Evolutionary conservation across 2,888 invertebrate genomes (phyloP), one percentile per base, ranked within the genome.

Genomic region (Dendrolimus pini): DNA sequence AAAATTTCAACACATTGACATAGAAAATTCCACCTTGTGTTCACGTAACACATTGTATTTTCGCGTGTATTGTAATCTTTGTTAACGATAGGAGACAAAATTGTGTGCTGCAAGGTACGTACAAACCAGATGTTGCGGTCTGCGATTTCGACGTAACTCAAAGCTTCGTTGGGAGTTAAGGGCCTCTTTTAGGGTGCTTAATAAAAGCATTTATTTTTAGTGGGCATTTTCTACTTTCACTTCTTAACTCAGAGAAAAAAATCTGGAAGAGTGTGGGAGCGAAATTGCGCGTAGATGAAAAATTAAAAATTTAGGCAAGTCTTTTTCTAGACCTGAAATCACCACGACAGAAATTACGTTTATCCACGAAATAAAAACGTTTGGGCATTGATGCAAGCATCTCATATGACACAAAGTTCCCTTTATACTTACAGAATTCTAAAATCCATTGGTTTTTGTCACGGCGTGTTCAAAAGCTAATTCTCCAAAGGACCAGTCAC

Each of bases 61-160:
- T 71, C 52, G 55, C 41, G 59, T 62, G 59, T 18, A 14, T 18
- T 52, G 8, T 13, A 42, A 56, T 56, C 60, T 71, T 72, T 61
- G 68, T 66, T 67, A 70, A 67, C 62, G 63, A 72, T 77, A 82
- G 78, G 77, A 82, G 75, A 81, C 76, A 78, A 83, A 83, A 83
- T 85, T 74, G 75, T 80, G 80, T 75, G 77, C 76, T 79, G 76
- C 75, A 74, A 77, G 76, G 77, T 78, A 82, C 71, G 56, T 61
- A 30, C 62, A 74, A 77, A 75, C 80, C 89, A 89, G 89, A 84
- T 89, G 89, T 82, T 87, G 88, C 72, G 89, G 89, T 86, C 78
- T 80, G 72, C 78, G 78, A 87, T 87, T 87, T 86, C 80, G 72
- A 74, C 76, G 79, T 80, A 82, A 85, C 86, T 88, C 83, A 85